Base-by-base conservation (phyloP, 1,140 invertebrate species). In the Procambarus clarkii region DNA sequence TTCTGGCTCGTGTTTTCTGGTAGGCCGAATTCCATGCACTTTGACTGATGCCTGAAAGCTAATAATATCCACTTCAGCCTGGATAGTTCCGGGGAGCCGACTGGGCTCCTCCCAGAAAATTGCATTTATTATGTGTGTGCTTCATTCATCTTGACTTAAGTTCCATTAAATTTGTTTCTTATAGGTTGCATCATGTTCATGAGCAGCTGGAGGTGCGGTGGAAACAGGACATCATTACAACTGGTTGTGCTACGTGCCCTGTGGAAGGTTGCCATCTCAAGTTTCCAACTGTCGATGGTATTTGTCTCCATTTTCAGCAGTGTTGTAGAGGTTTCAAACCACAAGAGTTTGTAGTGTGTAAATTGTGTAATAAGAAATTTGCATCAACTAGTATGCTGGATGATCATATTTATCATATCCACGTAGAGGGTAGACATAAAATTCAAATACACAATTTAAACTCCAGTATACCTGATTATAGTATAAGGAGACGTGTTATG, bases 281-380 rank as follows among this genome's bases (percentile, higher is more conserved):
- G 0, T 74, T 74, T 34, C n/a, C 69, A 24, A 34, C 69, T 74
- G 69, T 74, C 11, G 11, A 11, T 34, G 34, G n/a, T 34, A 24
- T 74, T 8, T 74, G n/a, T 21, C 69, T 74, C n/a, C 69, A 74
- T 74, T 74, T 74, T 74, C 69, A 74, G n/a, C 69, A 74, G n/a
- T 74, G 69, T 21, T 34, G n/a, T 74, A 74, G 69, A 74, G 34
- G 69, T 74, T 21, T 24, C n/a, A 74, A 74, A 11, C 69, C 69
- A 74, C 69, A 34, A 8, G 69, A 74, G 24, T 34, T 34, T 74
- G n/a, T 74, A 7, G 69, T 74, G 24, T 74, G 69, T 34, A 21
- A 74, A 74, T 74, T 74, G 5, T 74, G 69, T 9, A 74, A 74
- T 34, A 74, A 74, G 69, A 74, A 74, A 74, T 74, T 74, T 74